These are phyloP conservation scores for Argynnis bischoffii DNA, from an alignment of 2,888 invertebrate species.

Conservation along the genomic window DNA sequence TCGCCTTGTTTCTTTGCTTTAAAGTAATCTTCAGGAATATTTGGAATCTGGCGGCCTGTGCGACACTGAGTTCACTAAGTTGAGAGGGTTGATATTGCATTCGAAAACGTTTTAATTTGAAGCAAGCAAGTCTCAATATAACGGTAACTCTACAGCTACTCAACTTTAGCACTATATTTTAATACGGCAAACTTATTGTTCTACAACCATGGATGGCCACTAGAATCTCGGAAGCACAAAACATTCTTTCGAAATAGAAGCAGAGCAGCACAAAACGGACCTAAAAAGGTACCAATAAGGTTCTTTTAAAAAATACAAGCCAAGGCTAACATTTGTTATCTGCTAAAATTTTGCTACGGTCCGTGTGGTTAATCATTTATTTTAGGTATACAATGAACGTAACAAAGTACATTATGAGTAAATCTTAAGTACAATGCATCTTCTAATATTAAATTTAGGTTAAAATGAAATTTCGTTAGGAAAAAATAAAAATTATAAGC, in stretches of 20 bases:
- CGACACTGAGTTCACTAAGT: background rate
- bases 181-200: too few relatives aligned
- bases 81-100: background rate
- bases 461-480: too few relatives aligned
- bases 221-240: background rate
- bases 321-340: background rate
- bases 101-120: background rate
- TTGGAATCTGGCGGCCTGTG: background rate
- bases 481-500: too few relatives aligned
- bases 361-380: too few relatives aligned
- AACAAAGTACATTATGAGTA: background rate
- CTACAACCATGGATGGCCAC: too few relatives aligned
- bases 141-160: too few relatives aligned
- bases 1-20: slow-evolving; percentile 11
- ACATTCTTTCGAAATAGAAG: background rate
- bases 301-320: background rate
- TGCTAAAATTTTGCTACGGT: background rate
- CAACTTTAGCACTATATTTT: too few relatives aligned
- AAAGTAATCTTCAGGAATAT: slow-evolving; percentile 12
- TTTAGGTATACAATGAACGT: background rate
- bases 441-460: too few relatives aligned
- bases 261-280: background rate
- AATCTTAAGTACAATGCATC: background rate
- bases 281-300: slow-evolving; percentile 5
- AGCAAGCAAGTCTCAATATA: too few relatives aligned